phyloP scores from a whole-genome alignment of 2,888 invertebrate genomes.

The Philopedon plagiatum region DNA sequence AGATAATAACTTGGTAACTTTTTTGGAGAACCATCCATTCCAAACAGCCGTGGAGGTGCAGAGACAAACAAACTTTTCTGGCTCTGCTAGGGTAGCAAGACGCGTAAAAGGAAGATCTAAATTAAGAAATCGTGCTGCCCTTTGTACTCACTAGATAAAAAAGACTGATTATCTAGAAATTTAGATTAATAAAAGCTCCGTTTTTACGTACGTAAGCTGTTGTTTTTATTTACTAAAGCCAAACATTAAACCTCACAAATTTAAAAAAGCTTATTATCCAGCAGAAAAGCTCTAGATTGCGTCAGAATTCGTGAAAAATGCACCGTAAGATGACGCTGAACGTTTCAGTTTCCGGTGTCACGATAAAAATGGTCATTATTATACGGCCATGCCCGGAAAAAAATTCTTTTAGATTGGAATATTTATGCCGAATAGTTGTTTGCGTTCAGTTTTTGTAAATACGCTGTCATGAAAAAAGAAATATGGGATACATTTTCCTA shows the following conservation, averaged over 20 bases:
- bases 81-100: no score
- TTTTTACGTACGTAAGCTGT: no score
- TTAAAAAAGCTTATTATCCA: conserved; percentile 17
- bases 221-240: background rate
- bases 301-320: conserved; percentile 33
- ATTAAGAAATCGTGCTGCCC: no score
- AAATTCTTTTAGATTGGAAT: background rate
- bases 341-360: conserved; percentile 34
- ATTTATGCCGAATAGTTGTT: background rate
- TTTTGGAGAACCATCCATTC: no score
- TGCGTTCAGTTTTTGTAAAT: background rate
- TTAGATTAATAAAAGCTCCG: no score
- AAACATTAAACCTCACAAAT: background rate
- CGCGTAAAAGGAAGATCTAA: no score
- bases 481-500: no score
- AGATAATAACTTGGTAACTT: no score
- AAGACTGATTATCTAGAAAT: no score
- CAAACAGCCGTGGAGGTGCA: no score
- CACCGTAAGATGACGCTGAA: conserved; percentile 34
- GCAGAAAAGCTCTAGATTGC: conserved; percentile 27
- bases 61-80: no score
- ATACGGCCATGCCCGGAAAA: conserved; percentile 5
- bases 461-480: background rate
- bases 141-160: no score
- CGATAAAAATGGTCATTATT: conserved; percentile 34